Percentiles rank a stretch among this genome's conserved stretches.
These are phyloP conservation scores for Lepetodrilus schrolli DNA, from an alignment of 2,888 invertebrate species.

Conservation along the genomic window DNA sequence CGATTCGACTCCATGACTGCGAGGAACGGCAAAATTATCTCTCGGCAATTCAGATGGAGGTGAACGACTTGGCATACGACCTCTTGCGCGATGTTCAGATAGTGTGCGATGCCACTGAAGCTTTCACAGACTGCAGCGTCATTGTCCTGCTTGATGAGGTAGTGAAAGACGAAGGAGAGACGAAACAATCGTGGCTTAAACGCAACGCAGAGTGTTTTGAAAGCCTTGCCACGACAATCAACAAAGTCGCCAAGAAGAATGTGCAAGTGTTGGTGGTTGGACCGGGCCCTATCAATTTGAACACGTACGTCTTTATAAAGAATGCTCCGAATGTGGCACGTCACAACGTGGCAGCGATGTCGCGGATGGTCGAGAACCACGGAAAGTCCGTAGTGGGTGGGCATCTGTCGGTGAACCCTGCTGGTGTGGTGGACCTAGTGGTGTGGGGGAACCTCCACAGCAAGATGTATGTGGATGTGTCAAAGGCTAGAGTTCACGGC, in stretches of 20 bases:
- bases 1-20: slow-evolving; percentile 62
- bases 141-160: slow-evolving; percentile 67
- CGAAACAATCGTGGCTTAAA: slow-evolving; percentile 58
- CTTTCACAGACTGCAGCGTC: slow-evolving; percentile 65
- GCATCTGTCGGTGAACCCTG: slow-evolving; percentile 66
- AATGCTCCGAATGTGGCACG: slow-evolving; percentile 65
- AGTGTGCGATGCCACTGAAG: slow-evolving; percentile 52
- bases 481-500: slow-evolving; percentile 62
- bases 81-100: slow-evolving; percentile 57
- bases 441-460: slow-evolving; percentile 73
- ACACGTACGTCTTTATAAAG: slow-evolving; percentile 64
- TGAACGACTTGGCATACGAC: slow-evolving; percentile 63
- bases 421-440: slow-evolving; percentile 69
- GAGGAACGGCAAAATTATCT: slow-evolving; percentile 48
- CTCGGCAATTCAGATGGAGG: slow-evolving; percentile 69
- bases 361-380: slow-evolving; percentile 67
- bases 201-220: slow-evolving; percentile 60
- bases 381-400: slow-evolving; percentile 70
- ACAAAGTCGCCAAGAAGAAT: slow-evolving; percentile 59
- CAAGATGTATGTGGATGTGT: slow-evolving; percentile 54
- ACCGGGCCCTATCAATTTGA: slow-evolving; percentile 70
- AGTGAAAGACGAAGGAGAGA: slow-evolving; percentile 44
- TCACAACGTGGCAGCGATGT: slow-evolving; percentile 68
- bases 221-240: slow-evolving; percentile 63
- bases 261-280: slow-evolving; percentile 70